phyloP scores from a whole-genome alignment of 2,797 vertebrate species.

The Chaetophractus vellerosus region DNA sequence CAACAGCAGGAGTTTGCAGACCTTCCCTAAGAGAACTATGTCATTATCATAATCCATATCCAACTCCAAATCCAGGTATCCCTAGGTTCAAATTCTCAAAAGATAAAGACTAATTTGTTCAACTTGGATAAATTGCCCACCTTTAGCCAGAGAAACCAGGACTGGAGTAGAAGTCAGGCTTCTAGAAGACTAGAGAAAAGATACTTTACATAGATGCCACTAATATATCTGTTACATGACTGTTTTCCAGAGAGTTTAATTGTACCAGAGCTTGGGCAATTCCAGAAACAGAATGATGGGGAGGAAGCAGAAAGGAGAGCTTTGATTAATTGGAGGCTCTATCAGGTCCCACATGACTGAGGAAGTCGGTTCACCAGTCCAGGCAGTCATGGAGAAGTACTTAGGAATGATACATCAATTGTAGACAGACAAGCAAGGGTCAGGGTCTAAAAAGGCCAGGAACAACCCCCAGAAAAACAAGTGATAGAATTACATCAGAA shows the following conservation, averaged over 20 bases:
- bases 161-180: background rate
- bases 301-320: background rate
- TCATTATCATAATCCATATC: background rate
- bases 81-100: background rate
- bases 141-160: background rate
- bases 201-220: background rate
- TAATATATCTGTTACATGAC: background rate
- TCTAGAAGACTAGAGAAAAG: background rate
- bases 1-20: background rate
- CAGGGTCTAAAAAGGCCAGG: background rate
- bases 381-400: background rate
- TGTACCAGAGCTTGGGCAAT: background rate
- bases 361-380: background rate
- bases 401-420: background rate
- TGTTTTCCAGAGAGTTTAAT: slow-evolving; percentile 35
- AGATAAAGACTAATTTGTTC: background rate
- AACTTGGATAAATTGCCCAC: background rate
- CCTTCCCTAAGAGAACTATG: background rate
- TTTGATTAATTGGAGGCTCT: background rate
- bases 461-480: background rate
- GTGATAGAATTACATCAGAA: background rate
- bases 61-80: background rate
- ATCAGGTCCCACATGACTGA: background rate
- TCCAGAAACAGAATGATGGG: background rate
- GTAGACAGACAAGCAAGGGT: background rate